Base-by-base conservation (phyloP, 2,888 invertebrate species). In the Corbicula japonica region DNA sequence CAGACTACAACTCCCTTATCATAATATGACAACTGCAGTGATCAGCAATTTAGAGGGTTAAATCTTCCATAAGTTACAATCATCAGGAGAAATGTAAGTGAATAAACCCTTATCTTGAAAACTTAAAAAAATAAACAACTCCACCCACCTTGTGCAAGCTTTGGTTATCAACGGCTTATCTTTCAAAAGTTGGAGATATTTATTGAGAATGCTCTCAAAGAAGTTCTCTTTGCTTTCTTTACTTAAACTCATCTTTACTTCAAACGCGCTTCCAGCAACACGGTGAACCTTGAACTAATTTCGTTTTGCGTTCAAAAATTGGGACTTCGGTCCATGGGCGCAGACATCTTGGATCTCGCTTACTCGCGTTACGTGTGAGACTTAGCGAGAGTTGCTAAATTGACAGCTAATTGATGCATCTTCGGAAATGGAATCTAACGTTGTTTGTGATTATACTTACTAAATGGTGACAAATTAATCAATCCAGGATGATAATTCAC, bases 111-210 rank as follows among this genome's bases (percentile, higher is more conserved):
- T n/a, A n/a, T n/a, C n/a, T n/a, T n/a, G n/a, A n/a, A n/a, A n/a
- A n/a, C n/a, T n/a, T n/a, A n/a, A n/a, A n/a, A n/a, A n/a, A n/a
- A n/a, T n/a, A 32, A 54, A 63, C 18, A 38, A 46, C 34, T 26
- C 15, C 15, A 48, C 84, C 26, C 65, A 89, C 90, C 88, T 90
- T 52, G 90, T 89, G 48, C 86, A 77, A 6, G 88, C 78, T 83
- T 90, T 91, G 2, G 91, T 90, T n/a, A 90, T 44, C 18, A 91
- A 69, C 10, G 91, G 91, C 65, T 80, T 80, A 23, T 84, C 76
- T 68, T 89, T 86, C 32, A 91, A 60, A 21, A 81, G 66, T 50
- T 83, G 74, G 10, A 85, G 34, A 74, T 91, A 91, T 38, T 87
- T 85, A 35, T 76, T 82, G 8, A 90, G 72, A 5, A 87, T 74